Conservation (phyloP, 2,797 vertebrate genomes). For the Antennarius maculatus region DNA sequence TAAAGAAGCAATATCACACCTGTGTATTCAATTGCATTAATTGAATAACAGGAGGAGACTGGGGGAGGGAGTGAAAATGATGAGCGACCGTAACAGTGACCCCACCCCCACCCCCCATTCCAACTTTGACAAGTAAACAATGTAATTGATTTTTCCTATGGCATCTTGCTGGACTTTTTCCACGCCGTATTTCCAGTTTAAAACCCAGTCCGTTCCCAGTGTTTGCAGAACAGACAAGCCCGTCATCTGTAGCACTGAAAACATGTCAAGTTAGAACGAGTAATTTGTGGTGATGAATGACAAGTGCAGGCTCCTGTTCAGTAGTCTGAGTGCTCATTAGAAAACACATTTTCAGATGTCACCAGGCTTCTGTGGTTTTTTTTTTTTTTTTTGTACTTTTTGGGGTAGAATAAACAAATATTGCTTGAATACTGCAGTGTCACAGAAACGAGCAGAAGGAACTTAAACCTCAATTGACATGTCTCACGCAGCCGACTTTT, state of each 20-base stretch:
- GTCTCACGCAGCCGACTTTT: slow-evolving; percentile 80
- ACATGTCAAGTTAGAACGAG: slow-evolving; percentile 82
- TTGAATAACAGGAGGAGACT: slow-evolving; percentile 77
- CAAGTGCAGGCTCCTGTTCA: slow-evolving; percentile 83
- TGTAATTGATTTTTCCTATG: slow-evolving; percentile 82
- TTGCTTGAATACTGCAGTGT: slow-evolving; percentile 83
- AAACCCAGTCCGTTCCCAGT: slow-evolving; percentile 63
- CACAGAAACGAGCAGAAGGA: slow-evolving; percentile 83
- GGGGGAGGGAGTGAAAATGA: slow-evolving; percentile 71
- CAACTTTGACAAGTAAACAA: slow-evolving; percentile 84
- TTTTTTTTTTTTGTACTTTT: slow-evolving; percentile 75
- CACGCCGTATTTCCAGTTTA: slow-evolving; percentile 71
- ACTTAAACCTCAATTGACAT: slow-evolving; percentile 86
- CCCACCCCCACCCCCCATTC: slow-evolving; percentile 54
- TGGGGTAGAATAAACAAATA: slow-evolving; percentile 82
- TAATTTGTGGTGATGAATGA: slow-evolving; percentile 87
- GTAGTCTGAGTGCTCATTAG: slow-evolving; percentile 84
- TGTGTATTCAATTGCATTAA: slow-evolving; percentile 70
- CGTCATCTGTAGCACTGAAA: slow-evolving; percentile 79
- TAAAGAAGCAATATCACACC: slow-evolving; percentile 41
- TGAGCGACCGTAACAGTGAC: slow-evolving; percentile 67
- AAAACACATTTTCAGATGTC: slow-evolving; percentile 86
- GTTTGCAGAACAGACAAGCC: slow-evolving; percentile 83
- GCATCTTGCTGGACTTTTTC: slow-evolving; percentile 69
- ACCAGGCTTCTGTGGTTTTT: slow-evolving; percentile 72